phyloP scores from a whole-genome alignment of 2,888 invertebrate species.

The Nemurella pictetii region DNA sequence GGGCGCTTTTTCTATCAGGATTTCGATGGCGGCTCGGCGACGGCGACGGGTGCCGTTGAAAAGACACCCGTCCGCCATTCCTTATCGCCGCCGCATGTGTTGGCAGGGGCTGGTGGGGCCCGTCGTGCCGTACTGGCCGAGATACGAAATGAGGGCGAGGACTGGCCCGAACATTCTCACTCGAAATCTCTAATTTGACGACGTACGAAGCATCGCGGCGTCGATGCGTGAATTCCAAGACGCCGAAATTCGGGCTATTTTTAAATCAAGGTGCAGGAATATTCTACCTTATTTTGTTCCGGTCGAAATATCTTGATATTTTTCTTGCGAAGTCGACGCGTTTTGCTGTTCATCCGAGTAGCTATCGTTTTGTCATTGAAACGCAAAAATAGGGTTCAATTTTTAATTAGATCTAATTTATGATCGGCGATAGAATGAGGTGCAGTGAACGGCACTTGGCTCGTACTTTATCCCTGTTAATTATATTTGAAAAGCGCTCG shows the following conservation, averaged over 20 bases:
- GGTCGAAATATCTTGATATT: background rate
- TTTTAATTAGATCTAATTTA: constrained; percentile 26
- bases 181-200: constrained; percentile 37
- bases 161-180: background rate
- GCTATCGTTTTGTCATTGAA: background rate
- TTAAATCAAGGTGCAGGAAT: background rate
- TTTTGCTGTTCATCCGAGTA: background rate
- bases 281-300: background rate
- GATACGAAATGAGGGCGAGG: background rate
- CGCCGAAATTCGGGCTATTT: background rate
- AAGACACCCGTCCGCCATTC: background rate
- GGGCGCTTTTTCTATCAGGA: background rate
- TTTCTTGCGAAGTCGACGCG: background rate
- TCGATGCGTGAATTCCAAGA: constrained; percentile 22
- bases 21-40: background rate
- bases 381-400: background rate
- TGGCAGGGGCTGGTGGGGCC: too few species aligned
- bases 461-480: constrained; percentile 9
- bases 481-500: constrained; percentile 2
- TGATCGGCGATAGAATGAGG: background rate
- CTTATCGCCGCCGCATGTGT: background rate
- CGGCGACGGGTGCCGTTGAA: background rate
- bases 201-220: constrained; percentile 34
- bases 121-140: background rate
- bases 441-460: background rate